phyloP scores from a whole-genome alignment of 2,797 vertebrate genomes.

The Sebastes iracundus region DNA sequence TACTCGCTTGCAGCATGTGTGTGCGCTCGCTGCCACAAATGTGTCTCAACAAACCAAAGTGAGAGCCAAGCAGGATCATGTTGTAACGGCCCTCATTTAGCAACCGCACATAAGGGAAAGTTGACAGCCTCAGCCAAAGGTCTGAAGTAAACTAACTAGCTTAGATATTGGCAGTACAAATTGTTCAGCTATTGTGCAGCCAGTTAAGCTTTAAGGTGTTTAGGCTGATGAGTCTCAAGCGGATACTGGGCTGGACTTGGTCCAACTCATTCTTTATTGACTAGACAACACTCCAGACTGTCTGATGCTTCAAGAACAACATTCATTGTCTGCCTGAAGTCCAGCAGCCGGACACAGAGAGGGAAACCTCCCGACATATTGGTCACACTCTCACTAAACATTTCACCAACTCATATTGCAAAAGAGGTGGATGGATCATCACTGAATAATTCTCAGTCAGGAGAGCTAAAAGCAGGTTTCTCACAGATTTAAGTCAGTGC shows the following conservation, averaged over 20 bases:
- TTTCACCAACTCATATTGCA: slow-evolving; percentile 9
- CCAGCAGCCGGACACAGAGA: slow-evolving; percentile 11
- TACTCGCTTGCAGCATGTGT: slow-evolving; percentile 52
- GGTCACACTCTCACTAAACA: slow-evolving; percentile 22
- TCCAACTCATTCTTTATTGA: slow-evolving; percentile 62
- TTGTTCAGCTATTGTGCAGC: slow-evolving; percentile 65
- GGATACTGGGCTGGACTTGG: slow-evolving; percentile 46
- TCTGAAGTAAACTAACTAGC: slow-evolving; percentile 60
- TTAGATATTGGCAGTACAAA: slow-evolving; percentile 66
- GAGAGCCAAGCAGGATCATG: slow-evolving; percentile 52
- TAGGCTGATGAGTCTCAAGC: slow-evolving; percentile 61
- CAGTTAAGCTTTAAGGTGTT: slow-evolving; percentile 70
- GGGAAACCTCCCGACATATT: not conserved
- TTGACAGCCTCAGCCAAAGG: slow-evolving; percentile 46
- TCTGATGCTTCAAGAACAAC: slow-evolving; percentile 36
- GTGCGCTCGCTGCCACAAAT: slow-evolving; percentile 56
- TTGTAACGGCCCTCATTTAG: slow-evolving; percentile 50
- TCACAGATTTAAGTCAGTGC: slow-evolving; percentile 33
- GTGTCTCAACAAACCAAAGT: slow-evolving; percentile 62
- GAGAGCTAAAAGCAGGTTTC: not conserved
- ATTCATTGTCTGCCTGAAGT: slow-evolving; percentile 42
- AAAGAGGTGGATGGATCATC: slow-evolving; percentile 13
- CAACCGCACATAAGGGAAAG: slow-evolving; percentile 47
- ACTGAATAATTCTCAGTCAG: slow-evolving; percentile 2
- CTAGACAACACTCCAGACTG: slow-evolving; percentile 39